These are phyloP conservation scores for Yponomeuta malinellus DNA, from an alignment of 2,888 invertebrate genomes.

Conservation along the genomic window DNA sequence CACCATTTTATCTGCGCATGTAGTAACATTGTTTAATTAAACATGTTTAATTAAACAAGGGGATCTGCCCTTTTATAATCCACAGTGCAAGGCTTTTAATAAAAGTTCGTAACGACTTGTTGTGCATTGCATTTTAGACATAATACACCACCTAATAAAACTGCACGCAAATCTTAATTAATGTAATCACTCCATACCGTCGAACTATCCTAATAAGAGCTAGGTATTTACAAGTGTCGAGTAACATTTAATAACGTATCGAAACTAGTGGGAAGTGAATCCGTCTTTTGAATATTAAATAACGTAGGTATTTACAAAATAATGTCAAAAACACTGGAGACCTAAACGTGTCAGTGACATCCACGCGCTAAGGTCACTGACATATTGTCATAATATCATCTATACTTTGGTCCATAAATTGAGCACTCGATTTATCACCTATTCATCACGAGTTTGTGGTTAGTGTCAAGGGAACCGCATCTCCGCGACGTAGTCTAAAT, in stretches of 20 bases:
- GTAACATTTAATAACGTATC: neutral
- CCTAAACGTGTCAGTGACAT: neutral
- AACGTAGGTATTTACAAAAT: neutral
- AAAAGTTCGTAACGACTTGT: neutral
- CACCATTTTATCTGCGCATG: too few relatives aligned
- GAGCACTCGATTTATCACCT: slow-evolving; percentile 55
- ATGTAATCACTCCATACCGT: neutral
- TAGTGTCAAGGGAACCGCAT: slow-evolving; percentile 78
- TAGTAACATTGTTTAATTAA: neutral
- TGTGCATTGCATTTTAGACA: neutral
- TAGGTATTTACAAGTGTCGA: neutral
- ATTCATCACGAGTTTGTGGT: slow-evolving; percentile 36
- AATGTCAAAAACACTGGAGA: neutral
- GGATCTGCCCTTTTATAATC: neutral
- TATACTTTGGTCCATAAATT: slow-evolving; percentile 69
- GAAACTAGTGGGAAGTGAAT: too few relatives aligned
- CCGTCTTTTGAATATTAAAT: too few relatives aligned
- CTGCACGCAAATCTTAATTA: slow-evolving; percentile 16
- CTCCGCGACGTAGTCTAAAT: slow-evolving; percentile 78
- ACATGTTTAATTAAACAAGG: neutral
- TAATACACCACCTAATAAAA: neutral
- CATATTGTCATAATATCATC: neutral
- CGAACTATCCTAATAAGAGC: neutral
- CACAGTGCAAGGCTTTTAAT: neutral
- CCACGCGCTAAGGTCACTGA: neutral